phyloP scores from a whole-genome alignment of 2,797 vertebrate species.

The Ptychadena robeensis region DNA sequence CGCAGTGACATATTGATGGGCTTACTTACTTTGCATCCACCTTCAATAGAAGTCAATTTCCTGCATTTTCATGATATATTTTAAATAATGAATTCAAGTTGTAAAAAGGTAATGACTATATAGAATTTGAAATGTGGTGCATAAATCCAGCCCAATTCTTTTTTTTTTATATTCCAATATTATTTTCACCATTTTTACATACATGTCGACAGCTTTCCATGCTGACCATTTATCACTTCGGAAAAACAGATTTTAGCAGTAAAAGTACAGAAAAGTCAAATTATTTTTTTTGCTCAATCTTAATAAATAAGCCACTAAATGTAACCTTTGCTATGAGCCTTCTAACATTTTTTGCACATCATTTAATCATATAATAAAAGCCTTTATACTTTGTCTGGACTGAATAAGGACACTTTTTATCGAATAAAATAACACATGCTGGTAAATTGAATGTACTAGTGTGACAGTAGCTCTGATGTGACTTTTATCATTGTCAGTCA shows the following conservation, averaged over 20 bases:
- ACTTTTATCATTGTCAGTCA: conserved; percentile 39
- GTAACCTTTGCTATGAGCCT: neutral
- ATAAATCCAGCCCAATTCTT: neutral
- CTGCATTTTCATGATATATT: no score
- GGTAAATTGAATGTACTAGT: conserved; percentile 17
- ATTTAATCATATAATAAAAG: neutral
- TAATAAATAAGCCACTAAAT: neutral
- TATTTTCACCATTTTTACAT: neutral
- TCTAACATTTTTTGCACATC: neutral
- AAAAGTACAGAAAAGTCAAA: neutral
- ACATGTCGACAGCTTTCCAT: neutral
- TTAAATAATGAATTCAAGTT: no score
- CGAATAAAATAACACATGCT: conserved; percentile 17
- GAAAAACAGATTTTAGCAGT: neutral
- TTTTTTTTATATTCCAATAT: neutral
- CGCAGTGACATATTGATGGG: no score
- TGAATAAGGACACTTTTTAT: neutral
- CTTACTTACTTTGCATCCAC: no score
- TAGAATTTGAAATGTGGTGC: neutral
- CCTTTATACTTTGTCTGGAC: neutral
- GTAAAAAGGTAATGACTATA: no score
- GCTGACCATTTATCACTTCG: neutral
- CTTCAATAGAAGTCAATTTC: no score
- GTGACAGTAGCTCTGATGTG: conserved; percentile 2
- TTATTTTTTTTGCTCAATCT: neutral